Evolutionary conservation across 2,888 invertebrate genomes (phyloP).

Genomic region (Monopis laevigella): DNA sequence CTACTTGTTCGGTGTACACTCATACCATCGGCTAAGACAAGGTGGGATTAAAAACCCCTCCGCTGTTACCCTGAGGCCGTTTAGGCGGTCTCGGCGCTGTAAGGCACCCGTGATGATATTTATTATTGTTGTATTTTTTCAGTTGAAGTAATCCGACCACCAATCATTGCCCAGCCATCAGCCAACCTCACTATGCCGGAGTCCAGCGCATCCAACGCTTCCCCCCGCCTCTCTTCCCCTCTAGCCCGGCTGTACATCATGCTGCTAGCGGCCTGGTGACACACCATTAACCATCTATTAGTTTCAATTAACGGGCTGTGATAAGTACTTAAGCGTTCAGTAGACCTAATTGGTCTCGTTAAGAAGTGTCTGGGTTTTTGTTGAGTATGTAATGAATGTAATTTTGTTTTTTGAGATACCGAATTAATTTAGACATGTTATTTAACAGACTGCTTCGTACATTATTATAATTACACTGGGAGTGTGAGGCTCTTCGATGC

Average conservation of each 20-base stretch:
- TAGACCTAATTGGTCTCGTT: slow-evolving; percentile 12
- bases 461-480: not conserved
- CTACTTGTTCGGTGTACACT: no score
- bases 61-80: no score
- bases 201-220: slow-evolving; percentile 31
- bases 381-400: not conserved
- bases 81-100: not conserved
- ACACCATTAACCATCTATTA: slow-evolving; percentile 13
- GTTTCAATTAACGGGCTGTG: slow-evolving; percentile 44
- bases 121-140: no score
- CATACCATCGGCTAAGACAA: no score
- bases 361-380: slow-evolving; percentile 2
- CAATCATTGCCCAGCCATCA: slow-evolving; percentile 37
- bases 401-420: not conserved
- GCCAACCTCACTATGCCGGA: slow-evolving; percentile 40
- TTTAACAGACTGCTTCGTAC: not conserved
- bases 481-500: no score
- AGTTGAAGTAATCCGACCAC: slow-evolving; percentile 52
- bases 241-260: slow-evolving; percentile 28
- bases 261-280: slow-evolving; percentile 37
- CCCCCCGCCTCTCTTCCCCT: slow-evolving; percentile 13
- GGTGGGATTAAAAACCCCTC: no score
- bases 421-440: not conserved
- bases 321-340: slow-evolving; percentile 37
- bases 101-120: not conserved